Conservation (phyloP, 2,113 vertebrate species). For the Chelonoidis abingdonii region DNA sequence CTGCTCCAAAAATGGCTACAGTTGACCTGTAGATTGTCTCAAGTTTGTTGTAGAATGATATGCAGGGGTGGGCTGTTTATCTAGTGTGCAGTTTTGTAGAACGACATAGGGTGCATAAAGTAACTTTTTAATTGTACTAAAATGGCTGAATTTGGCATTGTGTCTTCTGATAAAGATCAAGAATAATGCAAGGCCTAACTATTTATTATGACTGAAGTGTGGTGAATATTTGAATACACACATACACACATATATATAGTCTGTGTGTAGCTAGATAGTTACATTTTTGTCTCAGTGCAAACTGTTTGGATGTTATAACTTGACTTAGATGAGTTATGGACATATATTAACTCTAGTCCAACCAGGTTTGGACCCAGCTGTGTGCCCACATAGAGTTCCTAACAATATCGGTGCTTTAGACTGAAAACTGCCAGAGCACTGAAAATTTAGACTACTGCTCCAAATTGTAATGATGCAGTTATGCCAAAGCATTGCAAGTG, state of each 20-base stretch:
- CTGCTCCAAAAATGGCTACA: conserved; percentile 78
- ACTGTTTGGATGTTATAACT: rapidly evolving
- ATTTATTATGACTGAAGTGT: not conserved
- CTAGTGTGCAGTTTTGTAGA: not conserved
- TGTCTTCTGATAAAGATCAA: not conserved
- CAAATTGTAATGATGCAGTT: rapidly evolving
- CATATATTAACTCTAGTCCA: not conserved
- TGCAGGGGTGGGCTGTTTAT: not conserved
- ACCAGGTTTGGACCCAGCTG: not conserved
- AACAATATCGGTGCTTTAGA: not conserved
- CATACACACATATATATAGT: not conserved
- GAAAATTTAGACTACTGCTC: rapidly evolving
- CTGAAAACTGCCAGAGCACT: not conserved
- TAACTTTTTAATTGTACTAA: rapidly evolving
- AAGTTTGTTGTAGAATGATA: conserved; percentile 59
- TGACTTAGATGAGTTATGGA: rapidly evolving
- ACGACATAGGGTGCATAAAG: rapidly evolving
- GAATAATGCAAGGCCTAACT: rapidly evolving
- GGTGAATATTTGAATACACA: not conserved
- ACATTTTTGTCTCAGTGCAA: not conserved
- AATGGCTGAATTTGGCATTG: not conserved
- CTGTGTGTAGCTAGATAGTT: rapidly evolving
- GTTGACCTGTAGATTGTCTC: conserved; percentile 79
- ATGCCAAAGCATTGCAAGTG: not conserved
- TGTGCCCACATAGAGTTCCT: rapidly evolving